Evolutionary conservation across 1,140 invertebrate genomes (phyloP), one percentile per base, ranked within the genome.

Genomic region (Physella acuta): DNA sequence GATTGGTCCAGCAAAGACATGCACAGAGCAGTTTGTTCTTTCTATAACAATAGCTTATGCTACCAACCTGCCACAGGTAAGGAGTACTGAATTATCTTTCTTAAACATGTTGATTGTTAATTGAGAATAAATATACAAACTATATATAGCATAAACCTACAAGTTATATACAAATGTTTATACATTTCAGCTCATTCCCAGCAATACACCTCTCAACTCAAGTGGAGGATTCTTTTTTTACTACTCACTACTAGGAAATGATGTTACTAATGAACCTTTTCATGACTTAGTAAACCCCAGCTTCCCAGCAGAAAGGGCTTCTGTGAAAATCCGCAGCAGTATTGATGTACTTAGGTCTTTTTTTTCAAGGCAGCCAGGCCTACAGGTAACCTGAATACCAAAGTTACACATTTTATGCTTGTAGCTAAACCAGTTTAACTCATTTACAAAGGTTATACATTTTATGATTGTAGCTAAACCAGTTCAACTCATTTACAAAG

Each of bases 181-280:
- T 33, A 14, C 31, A n/a, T 78, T 80, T 64, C 73, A 85, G 84
- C 71, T 85, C 49, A 79, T 84, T 30, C 83, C 84, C 2, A 81
- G 78, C 60, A 76, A 71, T 11, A 69, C 75, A 36, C 71, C 79
- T 8, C 62, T 84, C 31, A 64, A 74, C 1, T 74, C 71, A 44
- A 69, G 71, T 30, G 70, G 33, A 73, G 84, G 82, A 0, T 87
- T 83, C 70, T 85, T 83, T 77, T 87, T 87, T 70, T 85, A 84
- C 72, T 87, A 85, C 72, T 82, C 84, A 30, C 69, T 87, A 26
- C 76, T 87, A 71, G 86, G 85, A 5, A 87, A 86, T 75, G 83
- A 85, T 78, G 81, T 87, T 0, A 84, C 77, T 53, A 87, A 84
- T 59, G 83, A 86, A 64, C 73, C 75, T 17, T 87, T 87, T 74